Evolutionary conservation across 2,113 vertebrate genomes (phyloP).

Genomic region (Neotragus moschatus): DNA sequence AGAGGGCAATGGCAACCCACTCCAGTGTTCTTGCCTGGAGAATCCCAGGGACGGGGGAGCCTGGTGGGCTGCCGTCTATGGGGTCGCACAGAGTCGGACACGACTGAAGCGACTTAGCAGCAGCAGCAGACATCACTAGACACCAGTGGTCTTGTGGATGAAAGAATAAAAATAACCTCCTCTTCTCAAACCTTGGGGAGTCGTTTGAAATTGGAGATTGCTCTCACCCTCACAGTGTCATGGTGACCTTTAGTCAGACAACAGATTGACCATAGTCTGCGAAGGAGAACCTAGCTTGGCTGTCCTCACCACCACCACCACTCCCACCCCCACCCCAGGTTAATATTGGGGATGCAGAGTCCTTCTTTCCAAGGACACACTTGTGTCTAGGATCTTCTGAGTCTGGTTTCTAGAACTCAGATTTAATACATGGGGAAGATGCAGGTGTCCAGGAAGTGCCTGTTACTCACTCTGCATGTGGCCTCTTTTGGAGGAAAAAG

Average conservation of each 20-base stretch:
- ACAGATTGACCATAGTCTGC: not conserved
- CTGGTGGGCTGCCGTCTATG: too few species aligned
- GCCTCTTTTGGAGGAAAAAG: not conserved
- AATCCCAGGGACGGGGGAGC: too few species aligned
- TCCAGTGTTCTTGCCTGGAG: too few species aligned
- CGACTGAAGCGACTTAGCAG: too few species aligned
- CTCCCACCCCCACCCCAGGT: not conserved
- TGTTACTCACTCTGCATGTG: not conserved
- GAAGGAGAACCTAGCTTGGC: not conserved
- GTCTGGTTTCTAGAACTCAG: not conserved
- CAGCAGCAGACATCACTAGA: not conserved
- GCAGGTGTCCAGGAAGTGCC: not conserved
- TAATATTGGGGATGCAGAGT: not conserved
- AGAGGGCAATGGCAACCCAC: too few species aligned
- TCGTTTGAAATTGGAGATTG: not conserved
- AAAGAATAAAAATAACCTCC: not conserved
- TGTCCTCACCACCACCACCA: not conserved
- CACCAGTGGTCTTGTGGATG: not conserved
- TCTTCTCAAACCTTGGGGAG: not conserved
- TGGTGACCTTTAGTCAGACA: not conserved
- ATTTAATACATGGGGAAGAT: not conserved
- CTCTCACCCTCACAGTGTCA: not conserved
- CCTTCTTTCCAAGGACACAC: not conserved
- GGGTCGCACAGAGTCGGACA: too few species aligned
- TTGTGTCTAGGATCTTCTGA: not conserved